Percentiles rank a stretch among this genome's conserved stretches.
These are phyloP conservation scores for Macrobrachium nipponense DNA, from an alignment of 1,140 invertebrate genomes.

Conservation along the genomic window DNA sequence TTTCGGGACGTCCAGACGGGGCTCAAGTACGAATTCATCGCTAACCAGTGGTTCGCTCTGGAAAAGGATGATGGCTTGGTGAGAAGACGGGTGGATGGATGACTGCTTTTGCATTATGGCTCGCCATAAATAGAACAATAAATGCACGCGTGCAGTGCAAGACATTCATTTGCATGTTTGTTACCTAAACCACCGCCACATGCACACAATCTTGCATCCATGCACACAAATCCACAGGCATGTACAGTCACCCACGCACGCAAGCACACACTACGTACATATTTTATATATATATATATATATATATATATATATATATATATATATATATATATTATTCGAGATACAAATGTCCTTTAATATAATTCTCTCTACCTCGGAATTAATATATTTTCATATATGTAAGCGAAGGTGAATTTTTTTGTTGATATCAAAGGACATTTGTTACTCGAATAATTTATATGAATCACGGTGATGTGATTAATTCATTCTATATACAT, in stretches of 20 bases:
- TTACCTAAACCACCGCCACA: neutral
- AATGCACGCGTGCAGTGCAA: neutral
- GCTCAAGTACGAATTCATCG: constrained; percentile 70
- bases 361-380: too few species aligned
- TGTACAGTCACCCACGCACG: neutral
- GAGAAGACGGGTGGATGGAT: neutral
- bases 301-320: neutral
- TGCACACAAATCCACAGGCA: neutral
- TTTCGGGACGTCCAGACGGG: constrained; percentile 72
- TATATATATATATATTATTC: neutral
- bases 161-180: neutral
- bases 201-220: neutral
- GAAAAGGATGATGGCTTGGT: constrained; percentile 69
- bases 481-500: neutral
- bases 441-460: too few species aligned
- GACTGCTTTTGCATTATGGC: neutral
- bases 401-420: too few species aligned
- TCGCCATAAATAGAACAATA: neutral
- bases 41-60: constrained; percentile 72
- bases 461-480: neutral
- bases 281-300: neutral
- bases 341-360: too few species aligned
- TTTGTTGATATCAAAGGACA: too few species aligned
- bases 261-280: constrained; percentile 10
- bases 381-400: too few species aligned